These are phyloP conservation scores for Phainopepla nitens DNA, from an alignment of 2,113 vertebrate species.

Conservation along the genomic window DNA sequence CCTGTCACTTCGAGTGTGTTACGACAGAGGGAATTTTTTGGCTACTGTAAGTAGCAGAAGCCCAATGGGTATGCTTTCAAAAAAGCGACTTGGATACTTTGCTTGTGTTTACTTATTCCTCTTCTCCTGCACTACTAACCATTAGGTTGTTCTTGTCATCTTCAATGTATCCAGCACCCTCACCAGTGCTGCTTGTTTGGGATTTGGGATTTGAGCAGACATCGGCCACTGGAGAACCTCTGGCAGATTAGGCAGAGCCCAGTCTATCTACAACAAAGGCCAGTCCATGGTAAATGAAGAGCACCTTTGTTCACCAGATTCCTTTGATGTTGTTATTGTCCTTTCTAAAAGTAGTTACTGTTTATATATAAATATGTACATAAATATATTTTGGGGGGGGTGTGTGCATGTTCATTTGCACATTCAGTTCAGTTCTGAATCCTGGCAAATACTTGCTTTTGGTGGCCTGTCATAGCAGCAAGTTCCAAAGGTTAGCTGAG, in stretches of 20 bases:
- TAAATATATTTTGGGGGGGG: neutral
- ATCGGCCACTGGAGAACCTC: neutral
- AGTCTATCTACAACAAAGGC: neutral
- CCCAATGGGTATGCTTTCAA: slow-evolving; percentile 9
- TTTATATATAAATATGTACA: neutral
- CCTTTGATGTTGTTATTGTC: slow-evolving; percentile 27
- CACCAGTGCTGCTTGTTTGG: neutral
- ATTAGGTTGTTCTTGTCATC: neutral
- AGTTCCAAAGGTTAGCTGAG: neutral
- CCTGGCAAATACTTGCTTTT: neutral
- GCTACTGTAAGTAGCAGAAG: neutral
- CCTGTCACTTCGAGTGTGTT: neutral
- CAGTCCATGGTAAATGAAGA: fast-evolving
- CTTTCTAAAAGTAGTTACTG: neutral
- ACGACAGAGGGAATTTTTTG: neutral
- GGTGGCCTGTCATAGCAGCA: neutral
- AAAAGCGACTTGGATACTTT: neutral
- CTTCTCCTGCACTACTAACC: neutral
- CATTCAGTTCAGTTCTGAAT: neutral
- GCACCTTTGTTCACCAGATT: neutral
- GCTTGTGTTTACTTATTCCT: neutral
- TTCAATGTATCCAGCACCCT: neutral
- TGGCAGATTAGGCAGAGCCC: neutral
- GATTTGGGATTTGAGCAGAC: neutral
- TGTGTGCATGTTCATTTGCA: neutral